phyloP scores from a whole-genome alignment of 2,888 invertebrate species.

The Tetragnatha montana region DNA sequence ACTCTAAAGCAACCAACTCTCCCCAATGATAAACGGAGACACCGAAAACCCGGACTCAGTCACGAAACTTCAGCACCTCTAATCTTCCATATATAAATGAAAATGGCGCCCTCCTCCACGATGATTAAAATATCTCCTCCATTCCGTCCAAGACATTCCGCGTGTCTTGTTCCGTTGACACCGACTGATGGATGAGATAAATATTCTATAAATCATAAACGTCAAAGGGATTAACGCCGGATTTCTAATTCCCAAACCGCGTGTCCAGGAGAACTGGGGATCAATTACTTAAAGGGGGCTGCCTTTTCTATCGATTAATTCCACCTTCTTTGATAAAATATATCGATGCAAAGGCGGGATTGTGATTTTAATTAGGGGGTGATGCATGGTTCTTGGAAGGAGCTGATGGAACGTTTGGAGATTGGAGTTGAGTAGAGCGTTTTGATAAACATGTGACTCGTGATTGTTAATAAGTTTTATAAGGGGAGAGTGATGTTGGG shows the following conservation, averaged over 20 bases:
- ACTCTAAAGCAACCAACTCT: not conserved
- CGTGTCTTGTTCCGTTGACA: conserved; percentile 8
- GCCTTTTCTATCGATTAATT: not conserved
- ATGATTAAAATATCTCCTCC: conserved; percentile 10
- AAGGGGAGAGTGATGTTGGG: no score
- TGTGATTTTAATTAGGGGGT: not conserved
- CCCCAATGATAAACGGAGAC: not conserved
- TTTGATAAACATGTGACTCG: no score
- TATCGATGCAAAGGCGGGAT: not conserved
- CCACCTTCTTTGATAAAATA: not conserved
- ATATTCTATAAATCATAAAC: conserved; percentile 34
- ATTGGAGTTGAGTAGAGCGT: not conserved
- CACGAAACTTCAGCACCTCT: not conserved
- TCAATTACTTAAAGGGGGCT: not conserved
- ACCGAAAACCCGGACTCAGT: not conserved
- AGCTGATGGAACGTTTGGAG: no score
- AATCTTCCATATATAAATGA: not conserved
- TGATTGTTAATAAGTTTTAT: no score
- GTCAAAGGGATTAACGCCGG: conserved; percentile 11
- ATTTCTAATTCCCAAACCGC: conserved; percentile 6
- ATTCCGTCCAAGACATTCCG: conserved; percentile 12
- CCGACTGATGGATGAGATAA: conserved; percentile 26
- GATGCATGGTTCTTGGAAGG: not conserved
- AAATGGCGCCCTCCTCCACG: not conserved
- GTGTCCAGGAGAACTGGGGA: not conserved